These are phyloP conservation scores for Parazoanthus darwini DNA, from an alignment of 92 coral and sea anemone genomes.

Conservation along the genomic window DNA sequence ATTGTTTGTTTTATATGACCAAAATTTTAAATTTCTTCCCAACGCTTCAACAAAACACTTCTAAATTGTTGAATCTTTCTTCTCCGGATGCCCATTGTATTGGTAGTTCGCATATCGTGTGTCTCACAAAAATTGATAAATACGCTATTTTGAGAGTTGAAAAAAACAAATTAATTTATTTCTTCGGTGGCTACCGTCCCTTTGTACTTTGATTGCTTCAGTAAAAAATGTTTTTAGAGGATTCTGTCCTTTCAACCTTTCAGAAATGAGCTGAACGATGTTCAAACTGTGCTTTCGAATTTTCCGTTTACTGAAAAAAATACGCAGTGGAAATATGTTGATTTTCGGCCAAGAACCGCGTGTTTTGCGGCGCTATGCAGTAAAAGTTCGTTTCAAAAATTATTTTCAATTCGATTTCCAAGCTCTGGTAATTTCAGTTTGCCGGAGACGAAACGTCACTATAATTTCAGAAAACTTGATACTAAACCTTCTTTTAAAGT, in stretches of 20 bases:
- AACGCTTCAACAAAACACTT: neutral
- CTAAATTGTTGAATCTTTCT: neutral
- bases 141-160: neutral
- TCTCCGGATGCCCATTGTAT: neutral
- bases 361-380: neutral
- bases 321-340: neutral
- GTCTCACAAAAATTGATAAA: neutral
- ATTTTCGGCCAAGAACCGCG: neutral
- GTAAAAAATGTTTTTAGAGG: neutral
- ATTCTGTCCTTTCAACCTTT: neutral
- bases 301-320: neutral
- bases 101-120: neutral
- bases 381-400: too few relatives aligned
- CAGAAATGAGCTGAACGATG: too few relatives aligned
- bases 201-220: neutral
- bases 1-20: neutral
- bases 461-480: neutral
- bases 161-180: conserved; percentile 22
- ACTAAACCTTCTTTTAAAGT: neutral
- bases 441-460: neutral
- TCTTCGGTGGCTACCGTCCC: neutral
- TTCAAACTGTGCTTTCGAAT: too few relatives aligned
- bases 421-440: neutral
- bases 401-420: too few relatives aligned
- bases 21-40: neutral